phyloP scores from a whole-genome alignment of 2,113 vertebrate genomes.

The Lepisosteus osseus region DNA sequence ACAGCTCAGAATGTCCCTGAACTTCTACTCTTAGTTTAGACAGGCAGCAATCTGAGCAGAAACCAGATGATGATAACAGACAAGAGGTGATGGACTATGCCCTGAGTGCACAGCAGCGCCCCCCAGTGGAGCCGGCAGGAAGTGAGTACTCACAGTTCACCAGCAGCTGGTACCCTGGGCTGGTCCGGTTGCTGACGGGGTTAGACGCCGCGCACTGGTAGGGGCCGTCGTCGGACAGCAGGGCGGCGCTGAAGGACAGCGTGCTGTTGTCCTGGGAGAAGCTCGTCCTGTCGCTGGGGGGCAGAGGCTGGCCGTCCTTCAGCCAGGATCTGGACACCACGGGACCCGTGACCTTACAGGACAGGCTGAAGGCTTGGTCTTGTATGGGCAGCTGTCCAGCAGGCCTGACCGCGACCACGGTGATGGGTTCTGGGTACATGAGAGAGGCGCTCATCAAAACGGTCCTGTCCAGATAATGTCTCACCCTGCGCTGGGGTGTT shows the following conservation, averaged over 20 bases:
- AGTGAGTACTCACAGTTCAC: slow-evolving; percentile 59
- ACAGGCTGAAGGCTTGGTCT: slow-evolving; percentile 29
- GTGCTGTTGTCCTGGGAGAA: slow-evolving; percentile 26
- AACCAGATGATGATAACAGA: too few species aligned
- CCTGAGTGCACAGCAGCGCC: too few species aligned
- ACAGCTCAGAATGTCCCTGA: not conserved
- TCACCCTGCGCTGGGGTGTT: too few species aligned
- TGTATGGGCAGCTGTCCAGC: slow-evolving; percentile 14
- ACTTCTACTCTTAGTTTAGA: not conserved
- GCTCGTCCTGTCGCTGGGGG: not conserved
- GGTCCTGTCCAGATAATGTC: too few species aligned
- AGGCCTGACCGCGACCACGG: slow-evolving; percentile 21
- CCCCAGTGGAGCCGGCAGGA: too few species aligned
- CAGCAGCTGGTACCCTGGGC: slow-evolving; percentile 28
- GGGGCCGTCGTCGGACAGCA: slow-evolving; percentile 27
- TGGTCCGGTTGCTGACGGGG: slow-evolving; percentile 18
- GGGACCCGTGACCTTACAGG: slow-evolving; percentile 27
- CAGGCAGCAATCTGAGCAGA: too few species aligned
- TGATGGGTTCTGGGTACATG: slow-evolving; percentile 40
- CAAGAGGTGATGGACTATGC: too few species aligned
- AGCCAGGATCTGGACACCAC: slow-evolving; percentile 19
- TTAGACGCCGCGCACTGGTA: slow-evolving; percentile 56
- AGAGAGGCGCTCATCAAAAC: too few species aligned
- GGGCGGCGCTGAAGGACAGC: slow-evolving; percentile 47
- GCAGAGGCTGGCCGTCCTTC: slow-evolving; percentile 27